Evolutionary conservation across 2,888 invertebrate species (phyloP).

Genomic region (Cephus pygmeus): DNA sequence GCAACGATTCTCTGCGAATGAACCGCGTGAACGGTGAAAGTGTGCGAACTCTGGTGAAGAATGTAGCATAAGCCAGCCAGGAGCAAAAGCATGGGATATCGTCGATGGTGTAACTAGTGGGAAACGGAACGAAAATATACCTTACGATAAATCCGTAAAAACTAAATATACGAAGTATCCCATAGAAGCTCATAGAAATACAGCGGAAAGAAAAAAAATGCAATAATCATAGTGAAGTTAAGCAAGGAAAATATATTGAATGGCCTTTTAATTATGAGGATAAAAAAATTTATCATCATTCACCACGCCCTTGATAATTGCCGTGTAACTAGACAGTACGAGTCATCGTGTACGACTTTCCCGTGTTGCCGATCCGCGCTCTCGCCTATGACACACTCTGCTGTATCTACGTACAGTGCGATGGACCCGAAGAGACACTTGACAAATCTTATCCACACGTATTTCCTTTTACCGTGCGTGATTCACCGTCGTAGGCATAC

Average conservation of each 20-base stretch:
- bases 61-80: conserved; percentile 29
- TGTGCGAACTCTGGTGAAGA: conserved; percentile 48
- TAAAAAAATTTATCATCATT: neutral
- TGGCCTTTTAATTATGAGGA: neutral
- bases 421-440: conserved; percentile 8
- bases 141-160: conserved; percentile 14
- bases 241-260: neutral
- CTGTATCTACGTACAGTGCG: neutral
- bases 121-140: conserved; percentile 44
- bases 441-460: neutral
- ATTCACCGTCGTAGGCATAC: conserved; percentile 29
- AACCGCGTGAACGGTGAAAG: conserved; percentile 49
- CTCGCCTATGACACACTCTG: neutral
- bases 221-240: neutral
- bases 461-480: conserved; percentile 10
- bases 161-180: conserved; percentile 1
- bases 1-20: neutral
- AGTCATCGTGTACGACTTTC: conserved; percentile 9
- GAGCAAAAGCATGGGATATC: conserved; percentile 17
- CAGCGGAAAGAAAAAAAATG: no score
- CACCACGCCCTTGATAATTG: neutral
- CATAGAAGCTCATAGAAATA: neutral
- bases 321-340: conserved; percentile 13
- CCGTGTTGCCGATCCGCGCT: conserved; percentile 19
- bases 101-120: conserved; percentile 44